Evolutionary conservation across 2,888 invertebrate genomes (phyloP).

Genomic region (Lasioglossum zephyrum): DNA sequence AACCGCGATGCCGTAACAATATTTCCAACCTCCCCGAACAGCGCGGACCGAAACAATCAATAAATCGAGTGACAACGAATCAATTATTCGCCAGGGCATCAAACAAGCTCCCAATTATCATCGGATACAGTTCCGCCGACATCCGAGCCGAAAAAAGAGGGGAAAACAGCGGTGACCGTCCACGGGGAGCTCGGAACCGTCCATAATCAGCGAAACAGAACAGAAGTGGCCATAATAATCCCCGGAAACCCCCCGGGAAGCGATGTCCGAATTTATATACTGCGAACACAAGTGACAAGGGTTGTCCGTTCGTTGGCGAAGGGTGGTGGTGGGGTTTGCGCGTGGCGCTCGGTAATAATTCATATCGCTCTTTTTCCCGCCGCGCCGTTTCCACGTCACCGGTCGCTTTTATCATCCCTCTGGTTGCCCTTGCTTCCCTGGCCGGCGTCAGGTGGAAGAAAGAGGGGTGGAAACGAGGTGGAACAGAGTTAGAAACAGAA

Average conservation of each 20-base stretch:
- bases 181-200: not conserved
- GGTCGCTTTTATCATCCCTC: conserved; percentile 50
- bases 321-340: not conserved
- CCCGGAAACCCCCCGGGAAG: not conserved
- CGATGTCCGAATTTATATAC: conserved; percentile 34
- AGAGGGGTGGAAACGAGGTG: not conserved
- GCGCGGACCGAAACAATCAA: not conserved
- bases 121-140: not conserved
- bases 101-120: not conserved
- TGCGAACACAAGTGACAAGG: conserved; percentile 26
- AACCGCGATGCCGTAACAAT: not conserved
- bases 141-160: not conserved
- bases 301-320: not conserved
- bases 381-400: conserved; percentile 43
- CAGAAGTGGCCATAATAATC: conserved; percentile 15
- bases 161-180: not conserved
- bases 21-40: not conserved
- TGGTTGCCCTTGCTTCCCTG: conserved; percentile 17
- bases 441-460: conserved; percentile 21
- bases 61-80: not conserved
- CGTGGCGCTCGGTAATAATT: conserved; percentile 54
- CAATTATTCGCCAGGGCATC: not conserved
- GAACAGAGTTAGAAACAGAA: not conserved
- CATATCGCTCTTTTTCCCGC: conserved; percentile 45
- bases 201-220: conserved; percentile 18